Conservation (phyloP, 2,797 vertebrate species). For the Hyperoplus immaculatus region DNA sequence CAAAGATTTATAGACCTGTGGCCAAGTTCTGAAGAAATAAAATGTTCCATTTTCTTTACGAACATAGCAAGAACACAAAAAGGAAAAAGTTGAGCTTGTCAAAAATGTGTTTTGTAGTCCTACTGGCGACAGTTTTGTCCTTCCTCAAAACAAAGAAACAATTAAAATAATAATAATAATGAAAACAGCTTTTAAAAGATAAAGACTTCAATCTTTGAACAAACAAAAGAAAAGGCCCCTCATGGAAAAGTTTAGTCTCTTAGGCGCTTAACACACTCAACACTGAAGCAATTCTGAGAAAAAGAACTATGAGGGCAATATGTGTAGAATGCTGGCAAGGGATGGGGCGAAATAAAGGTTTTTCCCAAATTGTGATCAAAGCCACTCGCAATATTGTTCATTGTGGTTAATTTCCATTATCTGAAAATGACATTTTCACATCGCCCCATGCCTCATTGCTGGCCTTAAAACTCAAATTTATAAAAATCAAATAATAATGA, state of each 20-base stretch:
- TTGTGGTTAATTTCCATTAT: too few species aligned
- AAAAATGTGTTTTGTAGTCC: slow-evolving; percentile 37
- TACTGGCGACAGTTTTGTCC: slow-evolving; percentile 23
- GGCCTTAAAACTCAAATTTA: too few species aligned
- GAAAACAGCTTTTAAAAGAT: slow-evolving; percentile 23
- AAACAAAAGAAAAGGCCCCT: slow-evolving; percentile 23
- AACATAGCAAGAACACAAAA: not conserved
- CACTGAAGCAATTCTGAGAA: slow-evolving; percentile 6
- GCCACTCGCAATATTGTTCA: too few species aligned
- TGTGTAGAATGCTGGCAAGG: not conserved
- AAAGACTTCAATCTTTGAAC: slow-evolving; percentile 1
- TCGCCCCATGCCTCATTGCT: too few species aligned
- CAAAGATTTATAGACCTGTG: not conserved
- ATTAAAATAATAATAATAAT: not conserved
- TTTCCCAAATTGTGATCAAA: too few species aligned
- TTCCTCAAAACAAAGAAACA: slow-evolving; percentile 34
- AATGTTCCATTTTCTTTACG: not conserved
- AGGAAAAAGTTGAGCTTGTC: not conserved
- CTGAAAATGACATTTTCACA: too few species aligned
- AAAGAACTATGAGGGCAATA: rapidly evolving
- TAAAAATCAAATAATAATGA: not conserved
- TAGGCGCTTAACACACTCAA: slow-evolving; percentile 1
- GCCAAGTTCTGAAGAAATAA: not conserved
- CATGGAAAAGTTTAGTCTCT: not conserved
- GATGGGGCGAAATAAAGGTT: too few species aligned